A percentile compares a stretch with the other conserved stretches of the same genome.
phyloP scores from a whole-genome alignment of 2,113 vertebrate species.

The Tenrec ecaudatus region DNA sequence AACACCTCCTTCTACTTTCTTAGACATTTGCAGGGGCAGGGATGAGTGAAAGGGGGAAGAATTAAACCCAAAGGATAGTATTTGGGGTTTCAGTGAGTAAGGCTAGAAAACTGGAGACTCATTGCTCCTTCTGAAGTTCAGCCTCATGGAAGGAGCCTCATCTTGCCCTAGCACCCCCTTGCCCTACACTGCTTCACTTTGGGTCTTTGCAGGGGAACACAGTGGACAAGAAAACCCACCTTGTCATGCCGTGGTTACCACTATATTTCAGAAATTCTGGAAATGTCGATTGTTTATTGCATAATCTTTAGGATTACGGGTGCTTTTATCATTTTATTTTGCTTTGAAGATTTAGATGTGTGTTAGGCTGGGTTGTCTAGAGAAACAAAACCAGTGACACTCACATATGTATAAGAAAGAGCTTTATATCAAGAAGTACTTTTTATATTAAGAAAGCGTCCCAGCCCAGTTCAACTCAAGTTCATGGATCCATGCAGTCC shows the following conservation, averaged over 20 bases:
- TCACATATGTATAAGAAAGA: too few relatives aligned
- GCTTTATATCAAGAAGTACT: too few relatives aligned
- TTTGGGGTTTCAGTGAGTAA: neutral
- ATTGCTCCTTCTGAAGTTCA: neutral
- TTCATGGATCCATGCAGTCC: too few relatives aligned
- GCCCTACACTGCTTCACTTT: neutral
- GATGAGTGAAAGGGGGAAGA: neutral
- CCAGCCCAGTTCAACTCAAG: too few relatives aligned
- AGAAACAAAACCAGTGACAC: too few relatives aligned
- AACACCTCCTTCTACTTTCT: neutral
- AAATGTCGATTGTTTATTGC: neutral
- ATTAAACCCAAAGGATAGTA: neutral
- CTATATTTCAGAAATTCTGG: neutral
- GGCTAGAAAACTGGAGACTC: neutral
- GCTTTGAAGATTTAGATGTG: neutral
- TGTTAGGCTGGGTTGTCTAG: too few relatives aligned
- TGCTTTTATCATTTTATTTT: neutral
- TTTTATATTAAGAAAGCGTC: too few relatives aligned
- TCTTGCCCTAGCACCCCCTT: neutral
- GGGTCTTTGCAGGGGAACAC: neutral
- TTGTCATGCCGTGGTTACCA: neutral
- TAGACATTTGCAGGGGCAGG: neutral
- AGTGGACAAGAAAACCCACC: neutral
- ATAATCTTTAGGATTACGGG: neutral
- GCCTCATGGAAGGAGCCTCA: accelerated